Percentiles rank a stretch among this genome's conserved stretches.
Evolutionary conservation across 2,797 vertebrate genomes (phyloP).

Genomic region (Chaetodon trifasciatus): DNA sequence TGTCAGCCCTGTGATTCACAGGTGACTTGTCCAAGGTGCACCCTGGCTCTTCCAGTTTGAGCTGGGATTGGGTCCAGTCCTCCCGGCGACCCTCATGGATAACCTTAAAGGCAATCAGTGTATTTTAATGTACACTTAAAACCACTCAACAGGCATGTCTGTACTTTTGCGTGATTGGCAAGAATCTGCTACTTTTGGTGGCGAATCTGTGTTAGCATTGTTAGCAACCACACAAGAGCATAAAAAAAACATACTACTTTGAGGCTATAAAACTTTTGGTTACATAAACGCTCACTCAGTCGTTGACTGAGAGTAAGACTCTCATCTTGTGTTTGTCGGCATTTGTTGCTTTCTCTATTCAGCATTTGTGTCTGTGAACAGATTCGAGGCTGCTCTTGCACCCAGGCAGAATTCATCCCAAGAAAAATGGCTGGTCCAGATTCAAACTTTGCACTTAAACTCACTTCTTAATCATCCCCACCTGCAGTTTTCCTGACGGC

Average conservation of each 20-base stretch:
- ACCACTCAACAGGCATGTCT: background rate
- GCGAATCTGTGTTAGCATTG: background rate
- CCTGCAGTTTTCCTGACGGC: background rate
- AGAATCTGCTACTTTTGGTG: background rate
- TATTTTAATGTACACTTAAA: background rate
- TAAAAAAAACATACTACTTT: background rate
- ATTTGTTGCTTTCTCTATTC: background rate
- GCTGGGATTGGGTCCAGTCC: background rate
- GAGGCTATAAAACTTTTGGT: background rate
- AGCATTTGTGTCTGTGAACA: background rate
- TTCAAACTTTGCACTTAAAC: background rate
- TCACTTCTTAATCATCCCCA: constrained; percentile 1
- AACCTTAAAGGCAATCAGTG: background rate
- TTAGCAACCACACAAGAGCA: background rate
- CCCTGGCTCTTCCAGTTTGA: background rate
- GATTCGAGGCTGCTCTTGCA: background rate
- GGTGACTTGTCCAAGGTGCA: background rate
- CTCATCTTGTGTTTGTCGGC: background rate
- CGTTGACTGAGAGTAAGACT: background rate
- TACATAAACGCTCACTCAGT: background rate
- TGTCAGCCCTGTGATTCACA: background rate
- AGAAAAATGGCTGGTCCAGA: background rate
- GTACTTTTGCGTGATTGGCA: background rate
- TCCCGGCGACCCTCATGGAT: background rate
- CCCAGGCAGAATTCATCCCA: background rate